Evolutionary conservation across 2,113 vertebrate genomes (phyloP).

Genomic region (Dromiciops gliroides): DNA sequence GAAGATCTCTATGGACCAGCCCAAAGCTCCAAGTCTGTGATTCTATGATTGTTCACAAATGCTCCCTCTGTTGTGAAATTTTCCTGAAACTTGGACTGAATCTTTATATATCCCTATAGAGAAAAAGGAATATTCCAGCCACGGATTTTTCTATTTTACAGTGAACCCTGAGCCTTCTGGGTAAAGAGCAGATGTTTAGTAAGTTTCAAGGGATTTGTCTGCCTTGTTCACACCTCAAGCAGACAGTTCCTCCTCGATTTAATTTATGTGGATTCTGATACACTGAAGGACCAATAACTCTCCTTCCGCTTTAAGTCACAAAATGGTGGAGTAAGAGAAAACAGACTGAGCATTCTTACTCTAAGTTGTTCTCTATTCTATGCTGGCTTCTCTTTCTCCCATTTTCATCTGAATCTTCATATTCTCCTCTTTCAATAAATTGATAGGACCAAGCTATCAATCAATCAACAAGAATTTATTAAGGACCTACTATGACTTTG

Average conservation of each 20-base stretch:
- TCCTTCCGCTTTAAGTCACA: slow-evolving; percentile 27
- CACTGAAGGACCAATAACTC: slow-evolving; percentile 60
- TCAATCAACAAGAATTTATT: not conserved
- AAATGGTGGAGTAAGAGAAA: slow-evolving; percentile 10
- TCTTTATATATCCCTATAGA: slow-evolving; percentile 59
- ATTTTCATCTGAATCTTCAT: not conserved
- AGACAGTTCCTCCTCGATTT: slow-evolving; percentile 76
- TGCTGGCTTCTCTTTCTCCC: not conserved
- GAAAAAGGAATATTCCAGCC: slow-evolving; percentile 49
- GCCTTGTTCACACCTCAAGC: slow-evolving; percentile 80
- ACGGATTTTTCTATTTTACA: slow-evolving; percentile 54
- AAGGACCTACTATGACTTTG: not conserved
- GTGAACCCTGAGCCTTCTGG: slow-evolving; percentile 71
- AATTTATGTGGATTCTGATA: slow-evolving; percentile 69
- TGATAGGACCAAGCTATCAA: not conserved
- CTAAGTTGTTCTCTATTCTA: not conserved
- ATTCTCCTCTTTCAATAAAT: not conserved
- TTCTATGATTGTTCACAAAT: not conserved
- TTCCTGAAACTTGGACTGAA: slow-evolving; percentile 41
- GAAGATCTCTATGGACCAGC: not conserved
- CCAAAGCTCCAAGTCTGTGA: not conserved
- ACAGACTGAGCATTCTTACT: not conserved
- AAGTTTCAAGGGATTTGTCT: slow-evolving; percentile 77
- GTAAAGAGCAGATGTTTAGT: slow-evolving; percentile 82
- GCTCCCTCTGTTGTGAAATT: not conserved